Evolutionary conservation across 2,888 invertebrate species (phyloP).

Genomic region (Polymixis lichenea): DNA sequence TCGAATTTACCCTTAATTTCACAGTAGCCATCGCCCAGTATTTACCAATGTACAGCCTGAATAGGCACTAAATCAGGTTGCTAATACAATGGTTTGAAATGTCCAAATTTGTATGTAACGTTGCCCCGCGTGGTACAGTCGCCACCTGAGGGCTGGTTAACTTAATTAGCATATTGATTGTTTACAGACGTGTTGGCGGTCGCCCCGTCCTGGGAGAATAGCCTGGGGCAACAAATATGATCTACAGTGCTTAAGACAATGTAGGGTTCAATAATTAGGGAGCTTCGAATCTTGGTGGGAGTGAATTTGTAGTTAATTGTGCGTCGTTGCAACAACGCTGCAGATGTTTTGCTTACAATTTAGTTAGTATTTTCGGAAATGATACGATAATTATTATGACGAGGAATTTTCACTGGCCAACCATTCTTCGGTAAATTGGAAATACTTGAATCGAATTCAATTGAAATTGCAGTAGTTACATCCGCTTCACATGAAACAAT

Average conservation of each 20-base stretch:
- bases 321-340: not conserved
- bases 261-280: constrained; percentile 43
- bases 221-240: constrained; percentile 52
- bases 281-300: constrained; percentile 4
- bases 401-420: not conserved
- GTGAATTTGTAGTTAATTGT: constrained; percentile 28
- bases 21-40: constrained; percentile 24
- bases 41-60: constrained; percentile 36
- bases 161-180: constrained; percentile 85
- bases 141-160: constrained; percentile 76
- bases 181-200: constrained; percentile 76
- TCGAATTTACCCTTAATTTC: constrained; percentile 32
- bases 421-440: not conserved
- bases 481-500: constrained; percentile 12
- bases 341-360: too few species aligned
- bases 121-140: constrained; percentile 46
- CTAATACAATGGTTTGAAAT: constrained; percentile 59
- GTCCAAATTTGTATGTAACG: constrained; percentile 67
- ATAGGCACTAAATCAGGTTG: constrained; percentile 63
- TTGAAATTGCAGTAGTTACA: not conserved
- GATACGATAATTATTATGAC: too few species aligned
- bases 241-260: constrained; percentile 55
- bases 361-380: not conserved
- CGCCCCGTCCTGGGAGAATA: constrained; percentile 49
- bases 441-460: not conserved